phyloP scores from a whole-genome alignment of 2,797 vertebrate genomes.

The Thaleichthys pacificus region DNA sequence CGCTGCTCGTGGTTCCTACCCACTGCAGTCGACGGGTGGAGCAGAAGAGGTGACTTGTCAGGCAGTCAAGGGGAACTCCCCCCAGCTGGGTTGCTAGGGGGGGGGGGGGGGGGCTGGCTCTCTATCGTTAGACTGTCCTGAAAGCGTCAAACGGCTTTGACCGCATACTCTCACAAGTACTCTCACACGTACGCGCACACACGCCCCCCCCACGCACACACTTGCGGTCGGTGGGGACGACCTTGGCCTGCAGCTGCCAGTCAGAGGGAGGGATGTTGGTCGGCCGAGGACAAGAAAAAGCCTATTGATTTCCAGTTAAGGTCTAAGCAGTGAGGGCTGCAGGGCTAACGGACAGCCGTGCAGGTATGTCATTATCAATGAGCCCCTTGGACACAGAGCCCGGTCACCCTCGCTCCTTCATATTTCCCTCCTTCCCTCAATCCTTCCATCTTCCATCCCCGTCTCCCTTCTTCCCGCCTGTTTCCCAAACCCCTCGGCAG shows the following conservation, averaged over 20 bases:
- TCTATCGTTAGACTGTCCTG: slow-evolving; percentile 34
- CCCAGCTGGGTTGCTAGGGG: too few relatives aligned
- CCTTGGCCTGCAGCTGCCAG: slow-evolving; percentile 77
- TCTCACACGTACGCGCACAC: not conserved
- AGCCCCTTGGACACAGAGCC: slow-evolving; percentile 84
- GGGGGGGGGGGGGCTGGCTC: too few relatives aligned
- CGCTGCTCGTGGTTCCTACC: too few relatives aligned
- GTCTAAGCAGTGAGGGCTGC: slow-evolving; percentile 95
- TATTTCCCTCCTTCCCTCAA: slow-evolving; percentile 70
- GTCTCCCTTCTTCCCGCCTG: slow-evolving; percentile 63
- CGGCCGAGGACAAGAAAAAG: slow-evolving; percentile 81
- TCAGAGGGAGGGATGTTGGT: slow-evolving; percentile 89
- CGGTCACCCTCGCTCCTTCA: slow-evolving; percentile 81
- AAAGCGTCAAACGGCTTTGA: not conserved
- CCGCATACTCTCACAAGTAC: not conserved
- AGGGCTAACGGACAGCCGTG: slow-evolving; percentile 92
- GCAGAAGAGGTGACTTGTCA: too few relatives aligned
- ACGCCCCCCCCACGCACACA: slow-evolving; percentile 13
- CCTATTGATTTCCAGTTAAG: slow-evolving; percentile 99
- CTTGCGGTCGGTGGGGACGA: slow-evolving; percentile 72
- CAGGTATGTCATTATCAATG: slow-evolving; percentile 99
- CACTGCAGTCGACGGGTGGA: too few relatives aligned
- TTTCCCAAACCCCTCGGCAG: slow-evolving; percentile 44
- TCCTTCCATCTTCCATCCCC: slow-evolving; percentile 47
- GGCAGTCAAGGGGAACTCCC: too few relatives aligned